Conservation (phyloP, 2,888 invertebrate genomes). For the Rotaria magnacalcarata region DNA sequence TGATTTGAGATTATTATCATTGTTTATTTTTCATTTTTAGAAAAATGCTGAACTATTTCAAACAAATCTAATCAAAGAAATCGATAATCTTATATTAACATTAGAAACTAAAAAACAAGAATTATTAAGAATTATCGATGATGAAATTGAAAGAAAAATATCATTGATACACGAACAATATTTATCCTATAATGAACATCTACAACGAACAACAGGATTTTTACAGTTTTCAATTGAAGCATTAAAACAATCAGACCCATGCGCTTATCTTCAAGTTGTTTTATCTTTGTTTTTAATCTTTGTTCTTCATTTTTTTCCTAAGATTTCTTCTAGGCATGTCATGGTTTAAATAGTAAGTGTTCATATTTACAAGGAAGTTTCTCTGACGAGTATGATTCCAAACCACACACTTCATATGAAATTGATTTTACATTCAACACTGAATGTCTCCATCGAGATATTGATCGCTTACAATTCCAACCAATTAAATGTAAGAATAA, state of each 20-base stretch:
- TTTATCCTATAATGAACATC: conserved; percentile 65
- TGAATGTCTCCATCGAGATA: conserved; percentile 59
- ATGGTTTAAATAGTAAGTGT: conserved; percentile 33
- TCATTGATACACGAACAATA: conserved; percentile 71
- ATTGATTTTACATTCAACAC: conserved; percentile 87
- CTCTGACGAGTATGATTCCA: conserved; percentile 72
- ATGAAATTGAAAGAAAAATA: conserved; percentile 73
- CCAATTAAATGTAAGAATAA: conserved; percentile 8
- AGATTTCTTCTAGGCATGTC: not conserved
- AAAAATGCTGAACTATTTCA: conserved; percentile 63
- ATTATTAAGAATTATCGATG: conserved; percentile 73
- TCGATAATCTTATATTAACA: conserved; percentile 78
- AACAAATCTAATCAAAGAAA: conserved; percentile 75
- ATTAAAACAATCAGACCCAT: conserved; percentile 89
- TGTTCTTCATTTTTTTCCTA: too few relatives aligned
- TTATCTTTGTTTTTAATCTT: too few relatives aligned
- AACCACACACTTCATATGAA: conserved; percentile 65
- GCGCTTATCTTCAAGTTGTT: conserved; percentile 81
- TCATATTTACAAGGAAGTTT: conserved; percentile 47
- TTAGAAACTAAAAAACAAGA: conserved; percentile 78
- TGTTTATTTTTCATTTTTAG: not conserved
- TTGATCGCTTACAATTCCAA: conserved; percentile 36
- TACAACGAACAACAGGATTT: conserved; percentile 87
- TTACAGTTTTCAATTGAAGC: conserved; percentile 97
- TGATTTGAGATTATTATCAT: too few relatives aligned